Base-by-base conservation (phyloP, 2,888 invertebrate species). In the Tribolium freemani region DNA sequence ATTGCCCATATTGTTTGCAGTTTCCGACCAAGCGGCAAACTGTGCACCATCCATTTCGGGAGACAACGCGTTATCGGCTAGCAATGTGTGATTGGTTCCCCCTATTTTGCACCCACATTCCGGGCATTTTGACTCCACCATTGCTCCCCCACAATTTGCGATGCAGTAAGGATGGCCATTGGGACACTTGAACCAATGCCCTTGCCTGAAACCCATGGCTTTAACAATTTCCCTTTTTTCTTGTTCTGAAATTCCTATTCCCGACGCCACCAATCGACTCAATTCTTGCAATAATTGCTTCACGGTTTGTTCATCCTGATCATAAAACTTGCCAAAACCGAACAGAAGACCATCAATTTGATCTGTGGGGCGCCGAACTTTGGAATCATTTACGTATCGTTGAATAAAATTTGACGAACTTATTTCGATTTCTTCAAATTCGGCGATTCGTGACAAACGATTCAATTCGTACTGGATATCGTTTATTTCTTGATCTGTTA, bases 111-210 rank as follows among this genome's bases (percentile, higher is more conserved):
- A 88, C 0, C 87, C 86, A 81, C 93, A 93, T 71, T 91, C 92
- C 0, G 84, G 82, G 80, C 93, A 93, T 46, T 66, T 86, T 0
- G 88, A 79, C 51, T 80, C 78, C 78, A 86, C 74, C 87, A 87
- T 90, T 0, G 93, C 92, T 3, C 92, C 91, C 3, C 93, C 93
- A 80, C 93, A 93, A 1, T 92, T 90, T 0, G 87, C 89, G 72
- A 93, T 92, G 31, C 88, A 88, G 82, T 93, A 93, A 44, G 87
- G 82, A 82, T 93, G 93, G 0, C 92, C 92, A 77, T 93, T 92
- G 0, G 90, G 90, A 84, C 93, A 94, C 82, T 91, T 91, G 83
- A 87, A 93, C 93, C 93, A 94, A 79, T 90, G 91, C 0, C 92
- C 93, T 53, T 87, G 86, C 51, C 81, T 84, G 26, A 91, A 79